These are phyloP conservation scores for Camelus bactrianus DNA, from an alignment of 2,113 vertebrate genomes.

Conservation along the genomic window DNA sequence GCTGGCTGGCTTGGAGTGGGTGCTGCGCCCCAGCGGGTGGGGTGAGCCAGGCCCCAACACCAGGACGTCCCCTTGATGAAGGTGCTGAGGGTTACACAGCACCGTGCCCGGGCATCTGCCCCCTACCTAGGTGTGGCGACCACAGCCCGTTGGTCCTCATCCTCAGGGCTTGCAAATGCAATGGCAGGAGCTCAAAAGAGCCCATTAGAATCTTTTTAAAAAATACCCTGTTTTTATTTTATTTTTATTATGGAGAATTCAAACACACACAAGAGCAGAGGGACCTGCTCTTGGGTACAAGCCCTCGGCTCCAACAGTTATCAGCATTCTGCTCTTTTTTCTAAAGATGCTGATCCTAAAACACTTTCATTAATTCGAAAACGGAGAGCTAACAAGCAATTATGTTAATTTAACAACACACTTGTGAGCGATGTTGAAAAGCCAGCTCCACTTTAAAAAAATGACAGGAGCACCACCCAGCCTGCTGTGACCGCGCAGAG, in stretches of 20 bases:
- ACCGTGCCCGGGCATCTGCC: not conserved
- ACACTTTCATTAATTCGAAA: not conserved
- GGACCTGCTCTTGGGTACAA: not conserved
- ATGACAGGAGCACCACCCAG: not conserved
- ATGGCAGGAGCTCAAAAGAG: not conserved
- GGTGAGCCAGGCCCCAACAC: not conserved
- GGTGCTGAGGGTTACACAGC: not conserved
- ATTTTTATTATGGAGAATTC: not conserved
- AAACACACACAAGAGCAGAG: not conserved
- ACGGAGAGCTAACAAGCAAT: not conserved
- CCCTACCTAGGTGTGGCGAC: too few relatives aligned
- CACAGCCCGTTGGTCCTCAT: accelerated
- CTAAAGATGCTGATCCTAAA: not conserved
- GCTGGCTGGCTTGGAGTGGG: too few relatives aligned
- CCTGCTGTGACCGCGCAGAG: not conserved
- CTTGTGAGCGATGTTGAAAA: not conserved
- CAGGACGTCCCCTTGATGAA: not conserved
- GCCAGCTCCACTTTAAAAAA: not conserved
- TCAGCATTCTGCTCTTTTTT: not conserved
- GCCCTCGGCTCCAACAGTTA: not conserved
- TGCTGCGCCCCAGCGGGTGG: not conserved
- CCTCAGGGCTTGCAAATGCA: not conserved
- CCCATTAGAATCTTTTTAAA: accelerated
- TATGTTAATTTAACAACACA: constrained; percentile 10
- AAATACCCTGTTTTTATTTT: not conserved